A percentile compares a stretch with the other conserved stretches of the same genome.
These are phyloP conservation scores for Caenorhabditis japonica DNA, from an alignment of 2,888 invertebrate species.

Conservation along the genomic window DNA sequence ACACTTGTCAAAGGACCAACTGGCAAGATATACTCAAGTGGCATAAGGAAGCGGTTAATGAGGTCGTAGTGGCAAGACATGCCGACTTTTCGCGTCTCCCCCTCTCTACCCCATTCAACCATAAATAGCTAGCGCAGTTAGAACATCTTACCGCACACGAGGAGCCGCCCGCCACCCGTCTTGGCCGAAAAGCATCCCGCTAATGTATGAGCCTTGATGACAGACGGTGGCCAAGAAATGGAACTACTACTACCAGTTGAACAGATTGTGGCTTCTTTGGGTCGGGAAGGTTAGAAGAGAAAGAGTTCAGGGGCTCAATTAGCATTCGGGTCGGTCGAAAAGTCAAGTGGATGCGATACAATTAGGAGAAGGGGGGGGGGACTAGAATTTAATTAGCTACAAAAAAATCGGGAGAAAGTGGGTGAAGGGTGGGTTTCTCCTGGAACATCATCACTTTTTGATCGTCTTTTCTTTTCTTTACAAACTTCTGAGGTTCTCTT, in stretches of 20 bases:
- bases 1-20: too few species aligned
- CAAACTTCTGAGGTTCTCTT: too few species aligned
- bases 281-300: conserved; percentile 18
- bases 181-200: conserved; percentile 30
- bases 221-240: conserved; percentile 41
- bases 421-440: conserved; percentile 1
- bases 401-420: conserved; percentile 37
- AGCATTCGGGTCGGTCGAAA: too few species aligned
- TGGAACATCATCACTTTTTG: not conserved
- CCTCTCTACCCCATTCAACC: too few species aligned
- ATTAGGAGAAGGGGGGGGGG: not conserved
- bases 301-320: too few species aligned
- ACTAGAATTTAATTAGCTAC: conserved; percentile 42
- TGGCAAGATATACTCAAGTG: conserved; percentile 35
- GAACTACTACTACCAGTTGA: conserved; percentile 39
- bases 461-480: not conserved
- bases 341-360: conserved; percentile 6
- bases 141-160: conserved; percentile 37
- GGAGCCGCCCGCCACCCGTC: conserved; percentile 22
- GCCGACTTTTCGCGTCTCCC: too few species aligned
- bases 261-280: conserved; percentile 30
- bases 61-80: too few species aligned
- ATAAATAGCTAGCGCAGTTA: conserved; percentile 23
- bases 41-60: conserved; percentile 48
- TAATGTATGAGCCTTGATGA: conserved; percentile 50